Percentiles rank a stretch among this genome's conserved stretches.
phyloP scores from a whole-genome alignment of 2,888 invertebrate species.

The Apamea epomidion region DNA sequence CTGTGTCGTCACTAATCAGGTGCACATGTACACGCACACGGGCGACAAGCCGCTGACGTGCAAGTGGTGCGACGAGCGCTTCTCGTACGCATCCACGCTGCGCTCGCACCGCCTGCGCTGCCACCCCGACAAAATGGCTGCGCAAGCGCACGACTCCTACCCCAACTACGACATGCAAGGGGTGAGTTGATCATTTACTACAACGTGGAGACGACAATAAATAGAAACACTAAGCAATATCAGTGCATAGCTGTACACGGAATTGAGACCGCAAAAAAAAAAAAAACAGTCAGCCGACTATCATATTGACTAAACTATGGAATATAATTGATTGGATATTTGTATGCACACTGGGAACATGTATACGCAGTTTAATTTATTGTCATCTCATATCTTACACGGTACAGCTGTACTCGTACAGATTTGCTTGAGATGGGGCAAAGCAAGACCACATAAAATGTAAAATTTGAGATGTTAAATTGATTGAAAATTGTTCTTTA shows the following conservation, averaged over 20 bases:
- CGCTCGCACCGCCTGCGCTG: slow-evolving; percentile 90
- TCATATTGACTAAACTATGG: not conserved
- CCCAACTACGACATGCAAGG: slow-evolving; percentile 69
- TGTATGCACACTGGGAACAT: too few species aligned
- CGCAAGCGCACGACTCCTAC: slow-evolving; percentile 68
- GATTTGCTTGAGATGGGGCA: not conserved
- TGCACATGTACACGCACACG: slow-evolving; percentile 90
- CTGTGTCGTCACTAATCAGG: slow-evolving; percentile 79
- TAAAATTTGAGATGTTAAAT: not conserved
- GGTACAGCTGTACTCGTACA: not conserved
- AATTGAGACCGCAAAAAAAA: not conserved
- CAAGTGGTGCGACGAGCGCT: slow-evolving; percentile 90
- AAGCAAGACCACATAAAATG: not conserved
- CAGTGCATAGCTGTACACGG: not conserved
- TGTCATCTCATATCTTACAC: not conserved
- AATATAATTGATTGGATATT: not conserved
- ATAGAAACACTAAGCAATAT: not conserved
- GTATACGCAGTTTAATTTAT: not conserved
- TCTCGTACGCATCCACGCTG: slow-evolving; percentile 90
- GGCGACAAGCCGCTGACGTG: slow-evolving; percentile 90
- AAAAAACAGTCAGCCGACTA: not conserved
- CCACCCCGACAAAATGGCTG: slow-evolving; percentile 88
- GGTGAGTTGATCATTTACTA: slow-evolving; percentile 55
- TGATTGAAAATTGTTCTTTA: not conserved
- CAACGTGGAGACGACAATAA: too few species aligned